Evolutionary conservation across 2,888 invertebrate genomes (phyloP), one percentile per base, ranked within the genome.

Genomic region (Aleiodes testaceus): DNA sequence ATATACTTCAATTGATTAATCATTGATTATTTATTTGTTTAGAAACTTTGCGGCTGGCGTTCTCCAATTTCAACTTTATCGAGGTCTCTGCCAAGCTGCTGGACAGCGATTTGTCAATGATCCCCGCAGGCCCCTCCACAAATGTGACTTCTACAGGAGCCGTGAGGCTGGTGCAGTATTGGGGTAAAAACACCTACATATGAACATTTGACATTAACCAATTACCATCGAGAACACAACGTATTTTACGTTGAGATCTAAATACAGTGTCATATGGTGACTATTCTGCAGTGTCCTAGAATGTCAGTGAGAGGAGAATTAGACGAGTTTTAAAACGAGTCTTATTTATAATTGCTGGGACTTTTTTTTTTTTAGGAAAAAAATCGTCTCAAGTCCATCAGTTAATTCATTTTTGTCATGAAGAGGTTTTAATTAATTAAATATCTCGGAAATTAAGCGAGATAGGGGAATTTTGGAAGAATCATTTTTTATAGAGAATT

Each of bases 21-120:
- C 44, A 52, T 30, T 36, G 70, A 69, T 70, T 66, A 69, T 61
- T n/a, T 44, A 82, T 78, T 82, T 77, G 90, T 90, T 69, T 91
- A 97, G 97, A 89, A 97, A 97, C 88, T 98, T 97, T 89, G 95
- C 97, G 76, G 95, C 95, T 81, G 95, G 95, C 5, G 91, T 98
- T 9, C 91, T 98, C 14, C 97, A 98, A 89, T 98, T 97, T 90
- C 97, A 97, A 89, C 92, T 98, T 69, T 94, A 96, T 88, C 91
- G 95, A 42, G 91, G 95, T 0, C 89, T 97, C 77, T 98, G 98
- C 85, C 91, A 91, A 72, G 92, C 93, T 0, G 94, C 97, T 1
- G 94, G 94, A 0, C 94, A 97, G 87, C 94, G 93, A 87, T 93
- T 93, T 74, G 92, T 93, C 0, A 90, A 91, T 1, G 93, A 95